Conservation (phyloP, 2,797 vertebrate species). For the Monodelphis domestica region DNA sequence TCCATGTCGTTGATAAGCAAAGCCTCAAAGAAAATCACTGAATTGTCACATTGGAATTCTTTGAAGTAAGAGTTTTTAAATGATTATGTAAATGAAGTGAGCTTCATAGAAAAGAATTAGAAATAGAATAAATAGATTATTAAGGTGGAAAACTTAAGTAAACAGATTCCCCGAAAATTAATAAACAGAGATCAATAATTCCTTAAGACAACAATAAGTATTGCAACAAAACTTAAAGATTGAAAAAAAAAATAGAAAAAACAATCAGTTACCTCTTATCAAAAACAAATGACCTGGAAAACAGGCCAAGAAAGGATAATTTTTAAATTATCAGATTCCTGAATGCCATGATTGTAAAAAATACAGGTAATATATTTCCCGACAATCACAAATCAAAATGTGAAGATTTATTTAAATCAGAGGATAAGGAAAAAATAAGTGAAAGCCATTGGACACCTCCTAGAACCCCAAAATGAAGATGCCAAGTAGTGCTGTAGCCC, state of each 20-base stretch:
- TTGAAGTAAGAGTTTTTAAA: neutral
- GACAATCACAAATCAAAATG: neutral
- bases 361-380: neutral
- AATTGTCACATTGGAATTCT: neutral
- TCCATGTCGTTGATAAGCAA: neutral
- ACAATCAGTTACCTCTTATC: neutral
- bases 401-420: neutral
- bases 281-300: neutral
- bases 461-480: neutral
- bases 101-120: no score
- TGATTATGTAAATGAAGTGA: neutral
- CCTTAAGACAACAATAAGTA: neutral
- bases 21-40: neutral
- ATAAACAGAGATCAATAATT: neutral
- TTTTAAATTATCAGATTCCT: neutral
- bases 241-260: neutral
- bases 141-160: neutral
- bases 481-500: neutral
- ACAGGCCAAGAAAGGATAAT: neutral
- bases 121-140: neutral
- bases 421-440: neutral
- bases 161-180: neutral
- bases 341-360: neutral
- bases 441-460: neutral
- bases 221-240: neutral